Evolutionary conservation across 2,113 vertebrate genomes (phyloP).

Genomic region (Hiodon alosoides): DNA sequence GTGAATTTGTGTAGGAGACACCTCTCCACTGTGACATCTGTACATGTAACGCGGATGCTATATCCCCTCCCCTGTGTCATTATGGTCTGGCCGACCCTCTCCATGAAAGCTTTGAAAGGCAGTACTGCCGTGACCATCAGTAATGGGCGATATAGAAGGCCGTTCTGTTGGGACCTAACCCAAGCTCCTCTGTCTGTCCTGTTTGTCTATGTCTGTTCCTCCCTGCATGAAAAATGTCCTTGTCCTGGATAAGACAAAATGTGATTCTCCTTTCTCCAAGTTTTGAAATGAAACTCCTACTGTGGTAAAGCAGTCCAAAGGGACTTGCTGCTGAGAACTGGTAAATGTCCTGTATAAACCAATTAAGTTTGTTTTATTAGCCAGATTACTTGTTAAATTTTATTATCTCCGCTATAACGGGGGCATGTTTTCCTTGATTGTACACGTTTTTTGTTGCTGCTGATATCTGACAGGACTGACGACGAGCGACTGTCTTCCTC

Average conservation of each 20-base stretch:
- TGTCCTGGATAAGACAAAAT: slow-evolving; percentile 38
- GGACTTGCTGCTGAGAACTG: not conserved
- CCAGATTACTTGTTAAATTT: slow-evolving; percentile 9
- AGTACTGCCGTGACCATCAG: not conserved
- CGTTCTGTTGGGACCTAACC: slow-evolving; percentile 14
- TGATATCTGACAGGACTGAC: slow-evolving; percentile 52
- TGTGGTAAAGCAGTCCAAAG: slow-evolving; percentile 35
- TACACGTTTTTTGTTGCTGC: slow-evolving; percentile 38
- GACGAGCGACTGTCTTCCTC: slow-evolving; percentile 22
- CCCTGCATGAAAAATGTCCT: slow-evolving; percentile 33
- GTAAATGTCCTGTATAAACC: too few relatives aligned
- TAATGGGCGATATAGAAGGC: slow-evolving; percentile 3
- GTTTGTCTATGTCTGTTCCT: slow-evolving; percentile 30
- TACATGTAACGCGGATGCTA: too few relatives aligned
- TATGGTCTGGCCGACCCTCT: not conserved
- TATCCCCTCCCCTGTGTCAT: too few relatives aligned
- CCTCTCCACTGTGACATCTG: too few relatives aligned
- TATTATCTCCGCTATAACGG: slow-evolving; percentile 42
- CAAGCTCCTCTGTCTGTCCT: slow-evolving; percentile 8
- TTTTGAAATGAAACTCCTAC: slow-evolving; percentile 38
- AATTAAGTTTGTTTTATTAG: too few relatives aligned
- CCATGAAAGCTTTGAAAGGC: not conserved
- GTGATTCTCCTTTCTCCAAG: slow-evolving; percentile 24
- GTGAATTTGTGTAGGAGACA: too few relatives aligned
- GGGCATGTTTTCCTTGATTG: slow-evolving; percentile 43